Evolutionary conservation across 2,888 invertebrate species (phyloP).

Genomic region (Epinotia brunnichana): DNA sequence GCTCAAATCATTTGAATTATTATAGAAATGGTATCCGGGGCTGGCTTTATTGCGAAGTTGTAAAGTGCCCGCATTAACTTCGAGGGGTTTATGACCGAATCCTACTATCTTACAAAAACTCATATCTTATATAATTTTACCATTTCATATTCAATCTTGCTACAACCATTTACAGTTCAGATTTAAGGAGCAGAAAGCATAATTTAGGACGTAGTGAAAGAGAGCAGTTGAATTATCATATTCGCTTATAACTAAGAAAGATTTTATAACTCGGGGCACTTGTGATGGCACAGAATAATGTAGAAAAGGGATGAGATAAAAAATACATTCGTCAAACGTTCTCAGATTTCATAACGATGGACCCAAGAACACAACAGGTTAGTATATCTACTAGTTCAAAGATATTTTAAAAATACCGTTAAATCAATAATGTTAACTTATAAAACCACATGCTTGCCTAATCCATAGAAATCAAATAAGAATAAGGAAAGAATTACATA

Average conservation of each 20-base stretch:
- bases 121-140: constrained; percentile 6
- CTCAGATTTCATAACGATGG: too few relatives aligned
- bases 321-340: too few relatives aligned
- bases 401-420: too few relatives aligned
- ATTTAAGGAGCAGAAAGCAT: background rate
- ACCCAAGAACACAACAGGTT: too few relatives aligned
- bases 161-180: background rate
- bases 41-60: constrained; percentile 54
- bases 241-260: constrained; percentile 43
- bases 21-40: constrained; percentile 51
- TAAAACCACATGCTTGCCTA: too few relatives aligned
- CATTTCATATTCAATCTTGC: constrained; percentile 22
- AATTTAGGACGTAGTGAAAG: background rate
- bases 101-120: constrained; percentile 40
- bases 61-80: constrained; percentile 50
- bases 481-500: background rate
- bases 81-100: constrained; percentile 49
- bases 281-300: constrained; percentile 38
- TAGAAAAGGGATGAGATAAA: constrained; percentile 7
- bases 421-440: too few relatives aligned
- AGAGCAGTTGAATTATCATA: constrained; percentile 42
- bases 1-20: constrained; percentile 56
- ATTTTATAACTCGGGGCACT: constrained; percentile 42
- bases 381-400: too few relatives aligned
- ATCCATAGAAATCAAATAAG: background rate